phyloP scores from a whole-genome alignment of 2,797 vertebrate genomes.

The Channallabes apus region DNA sequence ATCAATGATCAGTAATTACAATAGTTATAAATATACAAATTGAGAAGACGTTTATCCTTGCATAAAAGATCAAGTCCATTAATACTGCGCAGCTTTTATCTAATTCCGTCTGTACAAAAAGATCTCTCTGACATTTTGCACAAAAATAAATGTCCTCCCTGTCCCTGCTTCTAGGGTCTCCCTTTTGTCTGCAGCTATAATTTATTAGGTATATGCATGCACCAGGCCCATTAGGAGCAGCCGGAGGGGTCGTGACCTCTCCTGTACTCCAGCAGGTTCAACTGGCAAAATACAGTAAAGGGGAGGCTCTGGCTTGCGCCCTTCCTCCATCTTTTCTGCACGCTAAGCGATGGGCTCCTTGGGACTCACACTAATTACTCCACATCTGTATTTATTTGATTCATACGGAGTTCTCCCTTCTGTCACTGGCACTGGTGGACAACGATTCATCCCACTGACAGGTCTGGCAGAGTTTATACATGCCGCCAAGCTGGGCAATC shows the following conservation, averaged over 20 bases:
- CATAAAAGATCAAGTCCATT: not conserved
- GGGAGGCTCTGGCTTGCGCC: conserved; percentile 83
- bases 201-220: conserved; percentile 53
- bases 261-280: conserved; percentile 94
- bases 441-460: conserved; percentile 94
- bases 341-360: conserved; percentile 88
- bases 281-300: conserved; percentile 97
- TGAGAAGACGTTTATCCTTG: not conserved
- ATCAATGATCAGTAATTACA: too few species aligned
- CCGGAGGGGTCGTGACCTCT: conserved; percentile 93
- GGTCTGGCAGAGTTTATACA: conserved; percentile 87
- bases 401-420: conserved; percentile 97
- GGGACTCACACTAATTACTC: conserved; percentile 99
- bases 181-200: conserved; percentile 59
- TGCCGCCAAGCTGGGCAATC: conserved; percentile 86
- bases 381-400: conserved; percentile 99
- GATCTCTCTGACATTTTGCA: conserved; percentile 17
- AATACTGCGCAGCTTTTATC: not conserved
- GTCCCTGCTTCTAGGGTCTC: conserved; percentile 71
- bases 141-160: conserved; percentile 67
- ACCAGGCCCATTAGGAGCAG: conserved; percentile 92
- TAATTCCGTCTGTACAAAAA: conserved; percentile 14
- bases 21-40: not conserved
- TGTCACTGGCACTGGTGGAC: conserved; percentile 91
- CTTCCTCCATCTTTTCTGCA: conserved; percentile 86